Conservation (phyloP, 2,113 vertebrate species). For the Progne subis region DNA sequence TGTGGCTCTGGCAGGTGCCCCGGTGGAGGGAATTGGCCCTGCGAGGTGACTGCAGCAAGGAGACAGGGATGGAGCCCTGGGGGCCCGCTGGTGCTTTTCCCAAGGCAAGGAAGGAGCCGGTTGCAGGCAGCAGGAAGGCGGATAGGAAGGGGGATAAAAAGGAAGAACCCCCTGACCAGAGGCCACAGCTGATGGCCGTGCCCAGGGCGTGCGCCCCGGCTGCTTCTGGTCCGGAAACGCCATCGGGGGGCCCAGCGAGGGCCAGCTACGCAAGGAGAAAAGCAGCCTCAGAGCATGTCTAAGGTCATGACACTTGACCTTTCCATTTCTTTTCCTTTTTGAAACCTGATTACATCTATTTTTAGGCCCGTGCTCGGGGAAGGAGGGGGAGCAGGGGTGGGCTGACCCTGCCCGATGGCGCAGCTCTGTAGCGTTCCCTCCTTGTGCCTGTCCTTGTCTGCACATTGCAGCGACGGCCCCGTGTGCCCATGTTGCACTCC, state of each 20-base stretch:
- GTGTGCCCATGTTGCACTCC: fast-evolving
- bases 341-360: constrained; percentile 69
- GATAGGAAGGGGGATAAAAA: not conserved
- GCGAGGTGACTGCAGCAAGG: fast-evolving
- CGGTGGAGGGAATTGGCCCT: fast-evolving
- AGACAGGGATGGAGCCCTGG: not conserved
- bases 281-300: constrained; percentile 50
- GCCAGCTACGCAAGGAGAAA: not conserved
- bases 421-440: not conserved
- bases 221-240: constrained; percentile 24
- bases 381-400: not conserved
- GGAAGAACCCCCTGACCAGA: not conserved
- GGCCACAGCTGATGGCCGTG: constrained; percentile 6
- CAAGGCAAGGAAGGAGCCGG: not conserved
- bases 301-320: constrained; percentile 58
- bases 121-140: not conserved
- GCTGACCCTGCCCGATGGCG: not conserved
- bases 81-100: fast-evolving
- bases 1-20: not conserved
- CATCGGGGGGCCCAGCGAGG: constrained; percentile 9
- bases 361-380: constrained; percentile 22
- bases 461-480: not conserved
- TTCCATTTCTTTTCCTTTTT: constrained; percentile 63
- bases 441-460: not conserved
- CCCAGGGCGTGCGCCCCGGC: not conserved